Evolutionary conservation across 1,140 invertebrate genomes (phyloP).

Genomic region (Brachionus asplanchnoidis): DNA sequence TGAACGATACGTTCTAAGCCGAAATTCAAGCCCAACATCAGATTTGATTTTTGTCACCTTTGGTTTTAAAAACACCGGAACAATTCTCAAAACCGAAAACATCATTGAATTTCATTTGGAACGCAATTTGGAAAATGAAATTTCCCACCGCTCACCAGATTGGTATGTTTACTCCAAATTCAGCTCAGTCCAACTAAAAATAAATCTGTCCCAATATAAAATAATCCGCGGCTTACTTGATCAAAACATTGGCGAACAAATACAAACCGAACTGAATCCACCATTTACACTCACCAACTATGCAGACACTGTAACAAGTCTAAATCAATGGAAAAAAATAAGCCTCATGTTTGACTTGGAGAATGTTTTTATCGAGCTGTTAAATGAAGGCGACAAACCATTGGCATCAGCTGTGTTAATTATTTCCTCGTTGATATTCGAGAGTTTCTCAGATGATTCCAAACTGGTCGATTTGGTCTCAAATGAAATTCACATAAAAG

Average conservation of each 20-base stretch:
- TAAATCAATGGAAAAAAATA: constrained; percentile 65
- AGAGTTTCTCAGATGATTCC: constrained; percentile 31
- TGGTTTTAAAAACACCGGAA: constrained; percentile 4
- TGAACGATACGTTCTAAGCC: constrained; percentile 43
- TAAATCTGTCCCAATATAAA: constrained; percentile 79
- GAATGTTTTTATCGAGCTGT: constrained; percentile 75
- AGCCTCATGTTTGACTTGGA: constrained; percentile 76
- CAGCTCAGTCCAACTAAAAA: constrained; percentile 69
- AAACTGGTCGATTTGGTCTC: constrained; percentile 36
- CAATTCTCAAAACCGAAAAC: constrained; percentile 64
- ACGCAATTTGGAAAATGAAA: constrained; percentile 70
- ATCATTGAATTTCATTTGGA: constrained; percentile 73
- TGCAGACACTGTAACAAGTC: constrained; percentile 46
- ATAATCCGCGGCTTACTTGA: constrained; percentile 78
- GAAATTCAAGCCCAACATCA: not conserved
- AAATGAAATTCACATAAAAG: constrained; percentile 28
- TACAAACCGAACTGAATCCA: constrained; percentile 63
- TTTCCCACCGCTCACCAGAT: constrained; percentile 72
- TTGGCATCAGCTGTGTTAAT: not conserved
- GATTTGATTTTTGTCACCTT: not conserved
- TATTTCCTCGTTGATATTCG: constrained; percentile 1
- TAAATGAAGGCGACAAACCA: constrained; percentile 47
- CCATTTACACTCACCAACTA: constrained; percentile 52
- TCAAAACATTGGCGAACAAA: constrained; percentile 83
- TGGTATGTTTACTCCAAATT: constrained; percentile 52